phyloP scores from a whole-genome alignment of 2,113 vertebrate genomes.

The Saimiri boliviensis region DNA sequence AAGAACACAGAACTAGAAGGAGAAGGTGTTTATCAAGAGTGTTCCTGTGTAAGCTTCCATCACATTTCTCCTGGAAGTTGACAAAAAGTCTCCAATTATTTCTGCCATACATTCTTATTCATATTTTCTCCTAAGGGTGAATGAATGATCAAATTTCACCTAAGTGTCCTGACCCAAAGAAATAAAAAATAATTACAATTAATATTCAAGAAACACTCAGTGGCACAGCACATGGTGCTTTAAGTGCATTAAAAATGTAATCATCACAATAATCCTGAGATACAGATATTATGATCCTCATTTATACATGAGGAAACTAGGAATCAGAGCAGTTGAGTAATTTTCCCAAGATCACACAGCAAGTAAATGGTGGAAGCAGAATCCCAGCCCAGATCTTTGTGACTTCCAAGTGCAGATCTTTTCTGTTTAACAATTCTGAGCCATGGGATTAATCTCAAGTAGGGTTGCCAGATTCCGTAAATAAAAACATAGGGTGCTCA shows the following conservation, averaged over 20 bases:
- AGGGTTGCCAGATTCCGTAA: not conserved
- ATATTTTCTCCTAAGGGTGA: not conserved
- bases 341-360: not conserved
- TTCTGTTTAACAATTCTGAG: not conserved
- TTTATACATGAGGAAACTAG: not conserved
- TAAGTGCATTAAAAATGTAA: not conserved
- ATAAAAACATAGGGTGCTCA: not conserved
- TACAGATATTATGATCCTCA: not conserved
- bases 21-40: slow-evolving; percentile 45
- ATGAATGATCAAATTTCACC: slow-evolving; percentile 22
- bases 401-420: not conserved
- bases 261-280: not conserved
- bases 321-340: not conserved
- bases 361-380: not conserved
- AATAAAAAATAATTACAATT: not conserved
- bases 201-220: not conserved
- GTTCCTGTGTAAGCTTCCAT: slow-evolving; percentile 37
- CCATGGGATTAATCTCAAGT: not conserved
- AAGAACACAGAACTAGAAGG: not conserved
- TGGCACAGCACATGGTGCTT: not conserved
- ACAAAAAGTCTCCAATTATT: not conserved
- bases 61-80: slow-evolving; percentile 47
- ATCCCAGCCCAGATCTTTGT: not conserved
- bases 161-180: not conserved
- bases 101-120: not conserved